These are phyloP conservation scores for Geotrupes spiniger DNA, from an alignment of 2,888 invertebrate species.

Conservation along the genomic window DNA sequence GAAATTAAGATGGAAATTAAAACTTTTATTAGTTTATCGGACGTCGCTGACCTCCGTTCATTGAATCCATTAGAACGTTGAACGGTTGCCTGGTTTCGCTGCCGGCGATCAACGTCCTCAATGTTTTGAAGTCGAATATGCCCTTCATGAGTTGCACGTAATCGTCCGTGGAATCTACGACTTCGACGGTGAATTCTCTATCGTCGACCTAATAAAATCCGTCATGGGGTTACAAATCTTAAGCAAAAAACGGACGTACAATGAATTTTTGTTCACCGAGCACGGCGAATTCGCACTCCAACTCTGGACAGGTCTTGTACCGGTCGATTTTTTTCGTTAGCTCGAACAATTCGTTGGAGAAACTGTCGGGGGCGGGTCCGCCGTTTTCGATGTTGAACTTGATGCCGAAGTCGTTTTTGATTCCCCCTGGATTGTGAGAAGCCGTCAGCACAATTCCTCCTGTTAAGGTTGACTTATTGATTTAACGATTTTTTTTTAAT, in stretches of 20 bases:
- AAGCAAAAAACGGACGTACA: slow-evolving; percentile 47
- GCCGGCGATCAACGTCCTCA: slow-evolving; percentile 72
- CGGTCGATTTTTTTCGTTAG: slow-evolving; percentile 73
- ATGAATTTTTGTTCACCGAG: slow-evolving; percentile 66
- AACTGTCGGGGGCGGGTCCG: slow-evolving; percentile 90
- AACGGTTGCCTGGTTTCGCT: slow-evolving; percentile 65
- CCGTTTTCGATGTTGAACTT: slow-evolving; percentile 98
- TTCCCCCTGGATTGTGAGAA: slow-evolving; percentile 98
- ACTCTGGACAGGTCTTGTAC: slow-evolving; percentile 76
- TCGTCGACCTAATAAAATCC: slow-evolving; percentile 64
- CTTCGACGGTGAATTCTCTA: slow-evolving; percentile 73
- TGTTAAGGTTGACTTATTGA: too few species aligned
- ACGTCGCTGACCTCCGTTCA: slow-evolving; percentile 83
- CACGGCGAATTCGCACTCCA: slow-evolving; percentile 73
- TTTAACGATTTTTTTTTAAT: too few species aligned
- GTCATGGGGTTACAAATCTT: background rate
- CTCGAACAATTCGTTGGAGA: slow-evolving; percentile 85
- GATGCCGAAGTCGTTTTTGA: slow-evolving; percentile 96
- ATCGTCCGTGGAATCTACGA: slow-evolving; percentile 87
- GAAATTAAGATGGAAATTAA: slow-evolving; percentile 26
- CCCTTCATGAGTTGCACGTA: slow-evolving; percentile 90
- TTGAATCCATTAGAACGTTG: slow-evolving; percentile 85
- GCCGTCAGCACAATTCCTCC: slow-evolving; percentile 98
- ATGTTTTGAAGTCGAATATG: slow-evolving; percentile 89
- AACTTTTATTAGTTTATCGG: too few species aligned